Conservation (phyloP, 2,888 invertebrate species). For the Timandra comae region DNA sequence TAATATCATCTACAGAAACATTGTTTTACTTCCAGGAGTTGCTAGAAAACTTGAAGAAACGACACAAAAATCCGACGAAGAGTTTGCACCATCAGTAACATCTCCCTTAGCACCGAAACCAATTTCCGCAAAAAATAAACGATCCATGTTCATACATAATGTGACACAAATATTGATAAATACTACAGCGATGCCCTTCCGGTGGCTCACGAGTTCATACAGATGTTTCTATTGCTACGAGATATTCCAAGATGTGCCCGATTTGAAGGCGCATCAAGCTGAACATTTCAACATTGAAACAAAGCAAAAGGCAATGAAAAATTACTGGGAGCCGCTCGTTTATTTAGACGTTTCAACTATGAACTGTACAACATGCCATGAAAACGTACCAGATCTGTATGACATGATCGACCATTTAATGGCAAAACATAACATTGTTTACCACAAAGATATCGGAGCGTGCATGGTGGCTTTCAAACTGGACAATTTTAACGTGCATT, state of each 20-base stretch:
- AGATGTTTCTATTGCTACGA: conserved; percentile 70
- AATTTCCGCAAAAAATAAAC: conserved; percentile 45
- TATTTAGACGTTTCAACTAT: conserved; percentile 56
- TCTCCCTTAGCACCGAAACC: conserved; percentile 17
- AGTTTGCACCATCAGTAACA: conserved; percentile 5
- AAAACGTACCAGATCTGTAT: conserved; percentile 45
- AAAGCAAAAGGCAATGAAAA: conserved; percentile 56
- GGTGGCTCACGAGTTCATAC: conserved; percentile 67
- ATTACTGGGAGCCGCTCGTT: conserved; percentile 63
- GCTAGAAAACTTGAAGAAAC: conserved; percentile 25
- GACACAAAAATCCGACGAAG: not conserved
- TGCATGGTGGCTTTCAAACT: conserved; percentile 64
- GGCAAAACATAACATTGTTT: conserved; percentile 40
- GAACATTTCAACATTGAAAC: conserved; percentile 41
- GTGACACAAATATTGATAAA: conserved; percentile 53
- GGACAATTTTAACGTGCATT: conserved; percentile 51
- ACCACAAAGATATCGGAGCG: conserved; percentile 58
- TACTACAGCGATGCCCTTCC: conserved; percentile 60
- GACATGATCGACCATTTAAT: conserved; percentile 58
- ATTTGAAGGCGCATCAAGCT: conserved; percentile 52
- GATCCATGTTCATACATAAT: conserved; percentile 54
- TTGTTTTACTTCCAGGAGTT: conserved; percentile 66
- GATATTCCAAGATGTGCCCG: conserved; percentile 59
- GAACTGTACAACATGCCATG: conserved; percentile 51
- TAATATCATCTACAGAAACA: conserved; percentile 31